These are phyloP conservation scores for Prionailurus bengalensis DNA, from an alignment of 2,113 vertebrate species.

Conservation along the genomic window DNA sequence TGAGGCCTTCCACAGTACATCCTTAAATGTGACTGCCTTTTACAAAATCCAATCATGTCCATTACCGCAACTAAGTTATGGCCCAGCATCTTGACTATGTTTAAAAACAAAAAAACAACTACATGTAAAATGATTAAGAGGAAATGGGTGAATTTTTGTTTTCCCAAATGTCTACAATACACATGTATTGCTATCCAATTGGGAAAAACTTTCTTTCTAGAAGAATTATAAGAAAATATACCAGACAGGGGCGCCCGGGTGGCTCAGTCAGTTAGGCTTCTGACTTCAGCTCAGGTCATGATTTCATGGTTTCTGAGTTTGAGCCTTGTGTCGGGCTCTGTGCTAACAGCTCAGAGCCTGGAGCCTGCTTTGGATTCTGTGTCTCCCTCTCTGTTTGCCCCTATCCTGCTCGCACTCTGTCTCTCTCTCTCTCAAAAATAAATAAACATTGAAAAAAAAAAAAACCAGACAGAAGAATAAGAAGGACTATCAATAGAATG, in stretches of 20 bases:
- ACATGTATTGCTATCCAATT: neutral
- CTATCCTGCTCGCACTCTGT: no score
- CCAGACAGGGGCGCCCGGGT: no score
- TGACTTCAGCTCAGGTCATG: no score
- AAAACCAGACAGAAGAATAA: neutral
- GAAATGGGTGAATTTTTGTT: neutral
- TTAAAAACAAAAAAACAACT: neutral
- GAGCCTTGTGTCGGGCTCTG: no score
- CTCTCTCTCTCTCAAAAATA: no score
- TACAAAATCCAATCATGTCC: neutral
- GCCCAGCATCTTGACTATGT: neutral
- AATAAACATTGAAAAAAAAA: no score
- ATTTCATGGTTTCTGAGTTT: no score
- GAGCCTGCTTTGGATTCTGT: no score
- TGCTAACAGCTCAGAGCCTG: no score
- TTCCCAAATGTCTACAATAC: neutral
- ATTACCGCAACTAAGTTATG: neutral
- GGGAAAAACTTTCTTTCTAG: neutral
- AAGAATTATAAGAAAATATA: conserved; percentile 23
- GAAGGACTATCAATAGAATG: neutral
- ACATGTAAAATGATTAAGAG: neutral
- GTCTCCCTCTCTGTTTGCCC: no score
- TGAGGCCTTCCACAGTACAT: neutral
- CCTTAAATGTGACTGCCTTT: neutral
- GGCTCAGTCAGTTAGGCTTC: no score